A percentile compares a stretch with the other conserved stretches of the same genome.
Conservation (phyloP, 2,797 vertebrate genomes). For the Meda fulgida region DNA sequence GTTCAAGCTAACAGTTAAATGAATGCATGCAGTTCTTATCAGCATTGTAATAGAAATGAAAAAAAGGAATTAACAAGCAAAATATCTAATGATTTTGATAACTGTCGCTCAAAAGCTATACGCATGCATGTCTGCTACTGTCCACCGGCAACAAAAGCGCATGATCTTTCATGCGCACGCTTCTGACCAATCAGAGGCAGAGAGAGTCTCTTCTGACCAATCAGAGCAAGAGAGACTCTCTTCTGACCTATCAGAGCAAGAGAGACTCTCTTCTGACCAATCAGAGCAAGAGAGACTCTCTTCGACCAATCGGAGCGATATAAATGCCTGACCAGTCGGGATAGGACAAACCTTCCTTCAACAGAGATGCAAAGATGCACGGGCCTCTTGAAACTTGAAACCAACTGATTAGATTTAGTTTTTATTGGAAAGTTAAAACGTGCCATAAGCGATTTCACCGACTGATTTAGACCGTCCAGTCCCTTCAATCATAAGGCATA, state of each 20-base stretch:
- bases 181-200: constrained; percentile 36
- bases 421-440: background rate
- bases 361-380: background rate
- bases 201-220: constrained; percentile 21
- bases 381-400: background rate
- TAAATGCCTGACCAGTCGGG: constrained; percentile 56
- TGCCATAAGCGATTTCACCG: background rate
- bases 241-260: background rate
- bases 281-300: background rate
- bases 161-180: constrained; percentile 51
- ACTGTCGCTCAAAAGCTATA: background rate
- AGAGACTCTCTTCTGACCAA: constrained; percentile 22
- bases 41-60: background rate
- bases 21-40: background rate
- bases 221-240: background rate
- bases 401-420: too few relatives aligned
- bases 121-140: background rate
- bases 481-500: background rate
- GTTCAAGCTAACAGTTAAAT: background rate
- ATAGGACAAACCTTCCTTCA: background rate
- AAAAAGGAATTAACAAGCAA: background rate
- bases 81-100: background rate
- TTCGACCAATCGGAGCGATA: constrained; percentile 29
- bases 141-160: constrained; percentile 66
- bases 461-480: background rate